Evolutionary conservation across 35 echinoderm and acorn worm species (phyloP).

Genomic region (Hemicentrotus pulcherrimus): DNA sequence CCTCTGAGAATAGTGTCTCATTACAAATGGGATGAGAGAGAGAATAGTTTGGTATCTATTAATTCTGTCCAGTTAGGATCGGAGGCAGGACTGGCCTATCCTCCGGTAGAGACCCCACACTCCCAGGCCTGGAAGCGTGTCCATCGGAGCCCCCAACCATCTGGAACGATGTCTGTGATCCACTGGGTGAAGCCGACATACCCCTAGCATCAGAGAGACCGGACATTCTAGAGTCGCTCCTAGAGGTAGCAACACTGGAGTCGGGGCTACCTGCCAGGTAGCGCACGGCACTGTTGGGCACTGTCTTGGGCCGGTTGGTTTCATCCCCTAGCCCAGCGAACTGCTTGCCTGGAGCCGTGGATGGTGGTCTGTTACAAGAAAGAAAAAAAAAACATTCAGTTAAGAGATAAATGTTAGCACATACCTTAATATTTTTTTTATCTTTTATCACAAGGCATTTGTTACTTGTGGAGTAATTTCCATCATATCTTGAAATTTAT

Average conservation of each 20-base stretch:
- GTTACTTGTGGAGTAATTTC: no score
- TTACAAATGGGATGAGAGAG: not conserved
- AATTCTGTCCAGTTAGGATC: slow-evolving; percentile 1
- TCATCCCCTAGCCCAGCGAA: slow-evolving; percentile 53
- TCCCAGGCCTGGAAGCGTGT: slow-evolving; percentile 17
- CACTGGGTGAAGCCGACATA: slow-evolving; percentile 64
- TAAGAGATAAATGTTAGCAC: not conserved
- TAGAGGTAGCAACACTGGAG: slow-evolving; percentile 73
- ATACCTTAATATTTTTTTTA: no score
- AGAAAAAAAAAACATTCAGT: not conserved
- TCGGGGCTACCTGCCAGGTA: slow-evolving; percentile 78
- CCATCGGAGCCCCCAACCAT: slow-evolving; percentile 43
- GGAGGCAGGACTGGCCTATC: slow-evolving; percentile 37
- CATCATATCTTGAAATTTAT: no score
- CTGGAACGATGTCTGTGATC: slow-evolving; percentile 43
- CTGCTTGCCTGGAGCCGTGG: slow-evolving; percentile 65
- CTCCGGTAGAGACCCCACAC: slow-evolving; percentile 22
- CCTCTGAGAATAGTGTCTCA: not conserved
- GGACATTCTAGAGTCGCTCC: slow-evolving; percentile 75
- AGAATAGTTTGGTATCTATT: not conserved
- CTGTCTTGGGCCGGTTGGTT: slow-evolving; percentile 69
- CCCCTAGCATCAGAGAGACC: slow-evolving; percentile 92
- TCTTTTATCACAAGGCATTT: no score
- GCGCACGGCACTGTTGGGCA: slow-evolving; percentile 54
- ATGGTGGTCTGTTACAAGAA: slow-evolving; percentile 71